Base-by-base conservation (phyloP, 2,888 invertebrate genomes). In the Machimus atricapillus region DNA sequence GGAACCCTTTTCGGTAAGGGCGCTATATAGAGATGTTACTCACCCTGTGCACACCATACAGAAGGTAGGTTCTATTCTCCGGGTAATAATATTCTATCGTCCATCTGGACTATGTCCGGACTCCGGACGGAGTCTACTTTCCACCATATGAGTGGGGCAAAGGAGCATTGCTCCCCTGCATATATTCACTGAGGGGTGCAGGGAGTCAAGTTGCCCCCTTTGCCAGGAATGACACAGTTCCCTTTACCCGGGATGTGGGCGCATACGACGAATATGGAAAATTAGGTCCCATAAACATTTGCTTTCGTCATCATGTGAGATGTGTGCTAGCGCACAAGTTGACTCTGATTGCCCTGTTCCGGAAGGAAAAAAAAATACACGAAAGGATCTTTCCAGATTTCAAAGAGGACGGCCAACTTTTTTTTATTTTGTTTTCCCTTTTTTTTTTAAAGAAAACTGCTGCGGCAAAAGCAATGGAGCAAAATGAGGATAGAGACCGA, bases 11-110 rank as follows among this genome's bases (percentile, higher is more conserved):
- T 66, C 19, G n/a, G n/a, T 66, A 9, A 9, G 27, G 66, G 66
- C 19, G 4, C 7, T 8, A 66, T 19, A 66, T 66, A 23, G n/a
- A 66, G 66, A 66, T 66, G 23, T 23, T 66, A 12, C 66, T 27
- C 27, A 23, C 27, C 66, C 66, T 66, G 8, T 78, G 78, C 78
- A 78, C 12, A 12, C 40, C 12, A 40, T 1, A 43, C 12, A 37
- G 78, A 37, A 14, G 78, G 19, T 40, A 78, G 40, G 40, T 43
- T 23, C 46, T 43, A 78, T 78, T 78, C 43, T 40, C 43, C 23
- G 78, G 43, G 78, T 14, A 78, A 37, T 78, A 78, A 78, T 43
- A 78, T 78, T 40, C 78, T 78, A 78, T 78, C 40, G 43, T 78
- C 78, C 78, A 78, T 78, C 78, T 78, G 78, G 43, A 8, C 78